Percentiles rank a stretch among this genome's conserved stretches.
phyloP scores from a whole-genome alignment of 2,797 vertebrate species.

The Craterocephalus amniculus region DNA sequence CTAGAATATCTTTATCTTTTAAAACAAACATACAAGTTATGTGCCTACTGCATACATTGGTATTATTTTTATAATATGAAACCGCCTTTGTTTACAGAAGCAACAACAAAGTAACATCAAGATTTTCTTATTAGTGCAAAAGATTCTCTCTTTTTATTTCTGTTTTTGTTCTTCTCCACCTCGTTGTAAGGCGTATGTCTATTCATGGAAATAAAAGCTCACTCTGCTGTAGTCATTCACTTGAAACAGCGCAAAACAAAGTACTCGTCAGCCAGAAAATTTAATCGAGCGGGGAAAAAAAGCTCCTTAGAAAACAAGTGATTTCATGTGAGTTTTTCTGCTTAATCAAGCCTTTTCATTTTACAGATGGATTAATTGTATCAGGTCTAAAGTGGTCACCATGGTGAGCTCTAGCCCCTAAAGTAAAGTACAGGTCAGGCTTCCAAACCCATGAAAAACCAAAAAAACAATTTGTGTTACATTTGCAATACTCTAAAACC shows the following conservation, averaged over 20 bases:
- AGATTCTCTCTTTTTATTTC: not conserved
- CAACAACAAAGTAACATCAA: not conserved
- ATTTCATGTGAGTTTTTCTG: conserved; percentile 1
- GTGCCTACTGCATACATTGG: no score
- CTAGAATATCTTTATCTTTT: no score
- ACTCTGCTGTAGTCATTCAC: not conserved
- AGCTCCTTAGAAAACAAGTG: not conserved
- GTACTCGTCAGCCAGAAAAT: not conserved
- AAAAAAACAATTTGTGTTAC: conserved; percentile 3
- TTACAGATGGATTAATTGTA: conserved; percentile 29
- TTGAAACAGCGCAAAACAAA: conserved; percentile 6
- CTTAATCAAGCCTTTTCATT: not conserved
- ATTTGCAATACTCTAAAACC: conserved; percentile 9
- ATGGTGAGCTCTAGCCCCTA: no score
- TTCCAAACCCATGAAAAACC: conserved; percentile 4
- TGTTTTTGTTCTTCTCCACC: not conserved
- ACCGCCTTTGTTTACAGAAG: not conserved
- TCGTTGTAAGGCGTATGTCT: not conserved
- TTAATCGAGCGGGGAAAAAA: not conserved
- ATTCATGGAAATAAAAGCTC: not conserved
- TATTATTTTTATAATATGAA: not conserved
- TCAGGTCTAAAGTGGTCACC: conserved; percentile 26
- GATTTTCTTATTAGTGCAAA: not conserved
- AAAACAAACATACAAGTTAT: no score
- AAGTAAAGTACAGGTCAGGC: conserved; percentile 15